Base-by-base conservation (phyloP, 2,113 vertebrate species). In the Echinops telfairi region DNA sequence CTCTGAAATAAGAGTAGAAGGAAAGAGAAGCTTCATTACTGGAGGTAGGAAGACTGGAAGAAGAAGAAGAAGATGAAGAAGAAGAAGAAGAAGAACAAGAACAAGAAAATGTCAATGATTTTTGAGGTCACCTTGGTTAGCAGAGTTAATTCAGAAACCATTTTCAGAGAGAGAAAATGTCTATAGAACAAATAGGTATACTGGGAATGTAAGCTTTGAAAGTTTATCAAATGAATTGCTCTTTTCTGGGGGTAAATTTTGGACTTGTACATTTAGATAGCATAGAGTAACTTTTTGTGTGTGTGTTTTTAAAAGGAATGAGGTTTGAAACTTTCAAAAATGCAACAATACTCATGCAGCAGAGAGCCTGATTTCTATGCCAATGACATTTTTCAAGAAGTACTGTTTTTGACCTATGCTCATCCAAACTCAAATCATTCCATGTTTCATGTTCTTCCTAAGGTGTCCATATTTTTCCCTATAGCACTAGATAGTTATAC, bases 361-460 rank as follows among this genome's bases (percentile, higher is more conserved):
- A 23, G 29, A 83, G 57, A 87, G 22, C 92, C n/a, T 85, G 79
- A 91, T 95, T 96, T 96, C 86, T 85, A 90, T 70, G 75, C 53
- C 85, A 87, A 25, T 91, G 86, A 85, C 81, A 95, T 92, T 95
- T 95, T 96, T 85, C 22, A 57, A 95, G 62, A 95, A 96, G 78
- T 91, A 94, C 92, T 92, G 79, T 66, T 96, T 97, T 90, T 96
- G 95, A 96, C 81, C 86, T 95, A 76, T 91, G 91, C 27, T 96
- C 96, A 87, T 91, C 87, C 91, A 96, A 94, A 97, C 96, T 94
- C 81, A 93, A 96, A 91, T 95, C 94, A 96, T 91, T 94, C n/a
- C 62, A 36, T 64, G 43, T 92, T 96, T 94, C 68, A 53, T 95
- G 91, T 92, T 95, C 95, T 87, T 87, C 60, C 91, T 94, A 95